These are phyloP conservation scores for Zaprionus taronus DNA, from an alignment of 1,140 invertebrate species.

Conservation along the genomic window DNA sequence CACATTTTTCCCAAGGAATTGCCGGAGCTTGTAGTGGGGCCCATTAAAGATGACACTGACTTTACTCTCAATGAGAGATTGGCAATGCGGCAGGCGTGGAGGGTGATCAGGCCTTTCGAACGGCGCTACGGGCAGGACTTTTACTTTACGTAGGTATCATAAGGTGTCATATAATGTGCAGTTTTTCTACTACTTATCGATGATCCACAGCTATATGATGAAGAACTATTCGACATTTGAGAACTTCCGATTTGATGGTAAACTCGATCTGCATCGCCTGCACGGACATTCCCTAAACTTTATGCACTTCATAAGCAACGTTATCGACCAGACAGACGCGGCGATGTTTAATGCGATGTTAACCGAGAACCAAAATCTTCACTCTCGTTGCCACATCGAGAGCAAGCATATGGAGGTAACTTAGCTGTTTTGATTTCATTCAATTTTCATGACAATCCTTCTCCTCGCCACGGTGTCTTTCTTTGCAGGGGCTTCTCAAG, in stretches of 20 bases:
- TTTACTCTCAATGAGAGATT: constrained; percentile 54
- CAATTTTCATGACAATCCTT: not conserved
- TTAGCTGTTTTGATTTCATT: too few relatives aligned
- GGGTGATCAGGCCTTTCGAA: constrained; percentile 43
- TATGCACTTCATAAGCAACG: constrained; percentile 46
- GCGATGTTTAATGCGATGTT: constrained; percentile 47
- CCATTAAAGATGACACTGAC: constrained; percentile 49
- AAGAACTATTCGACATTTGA: constrained; percentile 38
- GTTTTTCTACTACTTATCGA: not conserved
- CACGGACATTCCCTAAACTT: constrained; percentile 49
- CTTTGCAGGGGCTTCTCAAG: constrained; percentile 43
- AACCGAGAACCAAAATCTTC: constrained; percentile 35
- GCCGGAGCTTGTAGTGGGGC: constrained; percentile 36
- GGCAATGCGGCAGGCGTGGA: constrained; percentile 56
- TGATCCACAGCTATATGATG: constrained; percentile 40
- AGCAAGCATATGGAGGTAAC: constrained; percentile 30
- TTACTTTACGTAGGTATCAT: constrained; percentile 32
- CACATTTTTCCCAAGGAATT: constrained; percentile 48
- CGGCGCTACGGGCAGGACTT: constrained; percentile 54
- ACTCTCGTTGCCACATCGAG: constrained; percentile 35
- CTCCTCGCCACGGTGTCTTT: not conserved
- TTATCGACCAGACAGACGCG: constrained; percentile 58
- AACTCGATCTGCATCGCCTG: constrained; percentile 44
- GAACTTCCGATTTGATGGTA: constrained; percentile 16
- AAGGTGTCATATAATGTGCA: not conserved